Evolutionary conservation across 2,888 invertebrate species (phyloP), one percentile per base, ranked within the genome.

Genomic region (Harpalus rufipes): DNA sequence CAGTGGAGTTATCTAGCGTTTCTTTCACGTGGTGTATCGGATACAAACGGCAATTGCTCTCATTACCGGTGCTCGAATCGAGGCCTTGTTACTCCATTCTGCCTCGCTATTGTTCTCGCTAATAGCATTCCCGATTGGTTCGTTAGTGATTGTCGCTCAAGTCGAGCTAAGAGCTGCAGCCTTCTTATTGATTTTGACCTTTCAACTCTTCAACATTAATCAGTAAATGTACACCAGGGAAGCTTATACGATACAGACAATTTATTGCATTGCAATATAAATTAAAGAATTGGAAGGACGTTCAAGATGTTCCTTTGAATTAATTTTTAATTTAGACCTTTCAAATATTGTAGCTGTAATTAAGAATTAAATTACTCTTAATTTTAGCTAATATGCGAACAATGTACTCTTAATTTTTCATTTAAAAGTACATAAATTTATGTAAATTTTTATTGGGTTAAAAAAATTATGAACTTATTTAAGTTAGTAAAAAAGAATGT

Each of bases 71-170:
- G 39, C 61, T 61, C 14, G 14, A 79, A 18, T 16, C 79, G 79
- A 79, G 59, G 18, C 72, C 72, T 44, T 74, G 51, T 74, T 74
- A 81, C 63, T 51, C 63, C 18, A 81, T 81, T 44, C 61, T 32
- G 59, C 51, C 51, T 7, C 14, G 82, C 82, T 72, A 82, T 82
- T 82, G 82, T 74, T 72, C 82, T 56, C 59, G 56, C 59, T 72
- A 82, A 82, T 72, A 82, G 82, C 59, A 32, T 82, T 72, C 39
- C 32, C 58, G 82, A 82, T 72, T 82, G 82, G 82, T 82, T 82
- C 39, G 68, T 81, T 68, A 81, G 81, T n/a, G 68, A 68, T 68
- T 81, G 68, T 32, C 68, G 32, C 32, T 25, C 21, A 63, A 63
- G 61, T 12, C 14, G 8, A 39, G 32, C 68, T 39, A 65, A 65